Evolutionary conservation across 1,140 invertebrate genomes (phyloP), one percentile per base, ranked within the genome.

Genomic region (Drosophila santomea): DNA sequence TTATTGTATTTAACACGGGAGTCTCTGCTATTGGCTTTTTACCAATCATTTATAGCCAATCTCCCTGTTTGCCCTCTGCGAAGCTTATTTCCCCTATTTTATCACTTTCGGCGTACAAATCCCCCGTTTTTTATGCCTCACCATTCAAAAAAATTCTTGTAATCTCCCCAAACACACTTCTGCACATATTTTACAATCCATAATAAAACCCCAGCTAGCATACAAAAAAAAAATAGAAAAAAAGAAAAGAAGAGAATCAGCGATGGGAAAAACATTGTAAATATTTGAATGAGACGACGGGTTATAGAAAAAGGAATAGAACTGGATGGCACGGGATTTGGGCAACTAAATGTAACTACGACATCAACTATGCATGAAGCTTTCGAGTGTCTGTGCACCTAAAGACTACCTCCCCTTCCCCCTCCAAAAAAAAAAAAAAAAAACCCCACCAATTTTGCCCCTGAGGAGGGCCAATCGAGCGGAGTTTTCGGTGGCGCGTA

Each of bases 401-500:
- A 12, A 6, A 57, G 39, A 41, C 20, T 36, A 23, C 20, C 20
- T 20, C 20, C 17, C 20, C 17, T 17, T 17, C 20, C 20, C 20
- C 20, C 20, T 20, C 15, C 10, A 3, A 15, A 25, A 54, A 17
- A 15, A 28, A 4, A 11, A 4, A 5, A 25, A 20, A 20, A 20
- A 20, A 20, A 20, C 1, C n/a, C 38, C 47, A 3, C 50, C 10
- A n/a, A 11, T 41, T 17, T 17, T 28, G 12, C 36, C 8, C 28
- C 28, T 28, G 4, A 44, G 43, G 48, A 54, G 43, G 32, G 60
- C 60, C 64, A 67, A 67, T 64, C 43, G 47, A 54, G 60, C 38
- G 47, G 47, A 67, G 48, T 68, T 82, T 69, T 77, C 75, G 74
- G 64, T 69, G 67, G 84, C 83, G 69, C 80, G 83, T 88, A 86